Conservation (phyloP, 2,113 vertebrate species). For the Geothlypis trichas region DNA sequence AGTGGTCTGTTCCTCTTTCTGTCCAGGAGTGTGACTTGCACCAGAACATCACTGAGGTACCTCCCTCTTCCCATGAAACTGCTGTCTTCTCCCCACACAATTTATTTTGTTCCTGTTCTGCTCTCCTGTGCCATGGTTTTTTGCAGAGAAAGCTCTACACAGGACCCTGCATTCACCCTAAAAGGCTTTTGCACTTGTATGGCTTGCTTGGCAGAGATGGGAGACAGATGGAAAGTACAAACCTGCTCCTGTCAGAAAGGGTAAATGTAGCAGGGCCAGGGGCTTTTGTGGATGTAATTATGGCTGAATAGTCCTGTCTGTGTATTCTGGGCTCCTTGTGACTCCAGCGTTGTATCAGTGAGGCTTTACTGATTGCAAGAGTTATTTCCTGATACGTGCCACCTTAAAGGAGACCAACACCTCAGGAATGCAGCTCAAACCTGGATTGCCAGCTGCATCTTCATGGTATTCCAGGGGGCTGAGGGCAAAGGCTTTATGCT, state of each 20-base stretch:
- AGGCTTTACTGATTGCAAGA: background rate
- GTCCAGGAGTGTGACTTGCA: background rate
- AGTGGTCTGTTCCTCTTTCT: background rate
- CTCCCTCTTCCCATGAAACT: accelerated
- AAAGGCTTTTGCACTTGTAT: background rate
- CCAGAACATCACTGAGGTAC: background rate
- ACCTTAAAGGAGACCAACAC: background rate
- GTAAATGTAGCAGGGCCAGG: background rate
- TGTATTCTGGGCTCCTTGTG: background rate
- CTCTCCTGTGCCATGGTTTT: background rate
- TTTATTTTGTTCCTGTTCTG: background rate
- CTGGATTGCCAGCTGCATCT: background rate
- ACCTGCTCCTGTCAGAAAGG: background rate
- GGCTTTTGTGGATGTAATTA: background rate
- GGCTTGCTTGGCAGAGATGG: background rate
- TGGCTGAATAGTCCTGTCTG: background rate
- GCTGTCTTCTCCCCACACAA: background rate
- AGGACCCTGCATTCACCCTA: background rate
- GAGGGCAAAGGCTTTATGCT: background rate
- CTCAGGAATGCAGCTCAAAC: background rate
- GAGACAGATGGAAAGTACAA: background rate
- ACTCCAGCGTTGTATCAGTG: background rate
- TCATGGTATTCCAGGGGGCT: background rate
- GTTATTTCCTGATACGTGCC: background rate
- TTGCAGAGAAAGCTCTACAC: background rate